Conservation (phyloP, 1,140 invertebrate species). For the Ostrea edulis region DNA sequence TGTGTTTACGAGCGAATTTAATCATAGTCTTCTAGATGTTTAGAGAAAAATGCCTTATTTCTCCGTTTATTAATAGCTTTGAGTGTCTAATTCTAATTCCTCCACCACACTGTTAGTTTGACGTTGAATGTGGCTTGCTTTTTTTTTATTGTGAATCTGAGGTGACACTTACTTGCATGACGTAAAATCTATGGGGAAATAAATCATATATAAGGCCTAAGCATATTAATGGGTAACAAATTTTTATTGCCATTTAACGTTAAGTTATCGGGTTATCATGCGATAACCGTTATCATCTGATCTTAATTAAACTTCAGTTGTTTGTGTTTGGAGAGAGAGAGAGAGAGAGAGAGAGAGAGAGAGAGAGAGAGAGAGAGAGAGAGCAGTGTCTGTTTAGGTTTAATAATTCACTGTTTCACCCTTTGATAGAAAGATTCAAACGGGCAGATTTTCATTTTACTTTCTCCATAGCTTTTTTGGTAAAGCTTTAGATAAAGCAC, state of each 20-base stretch:
- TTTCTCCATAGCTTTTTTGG: background rate
- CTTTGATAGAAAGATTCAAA: background rate
- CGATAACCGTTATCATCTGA: background rate
- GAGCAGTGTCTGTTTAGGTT: background rate
- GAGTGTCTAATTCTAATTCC: no score
- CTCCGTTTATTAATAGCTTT: no score
- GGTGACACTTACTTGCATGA: background rate
- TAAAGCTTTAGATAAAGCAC: conserved; percentile 30
- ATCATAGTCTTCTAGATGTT: no score
- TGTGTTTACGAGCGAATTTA: background rate
- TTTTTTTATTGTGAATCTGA: background rate
- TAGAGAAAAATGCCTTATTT: no score
- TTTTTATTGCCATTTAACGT: background rate
- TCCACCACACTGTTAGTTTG: no score
- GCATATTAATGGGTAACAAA: background rate
- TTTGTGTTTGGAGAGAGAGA: background rate
- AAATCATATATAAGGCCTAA: background rate
- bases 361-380: background rate
- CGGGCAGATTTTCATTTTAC: background rate
- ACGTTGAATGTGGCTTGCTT: no score
- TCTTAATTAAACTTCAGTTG: conserved; percentile 4
- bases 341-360: conserved; percentile 17
- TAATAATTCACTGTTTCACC: background rate
- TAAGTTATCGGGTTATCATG: background rate
- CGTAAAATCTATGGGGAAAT: background rate